Percentiles rank a stretch among this genome's conserved stretches.
Evolutionary conservation across 2,113 vertebrate genomes (phyloP).

Genomic region (Grus americana): DNA sequence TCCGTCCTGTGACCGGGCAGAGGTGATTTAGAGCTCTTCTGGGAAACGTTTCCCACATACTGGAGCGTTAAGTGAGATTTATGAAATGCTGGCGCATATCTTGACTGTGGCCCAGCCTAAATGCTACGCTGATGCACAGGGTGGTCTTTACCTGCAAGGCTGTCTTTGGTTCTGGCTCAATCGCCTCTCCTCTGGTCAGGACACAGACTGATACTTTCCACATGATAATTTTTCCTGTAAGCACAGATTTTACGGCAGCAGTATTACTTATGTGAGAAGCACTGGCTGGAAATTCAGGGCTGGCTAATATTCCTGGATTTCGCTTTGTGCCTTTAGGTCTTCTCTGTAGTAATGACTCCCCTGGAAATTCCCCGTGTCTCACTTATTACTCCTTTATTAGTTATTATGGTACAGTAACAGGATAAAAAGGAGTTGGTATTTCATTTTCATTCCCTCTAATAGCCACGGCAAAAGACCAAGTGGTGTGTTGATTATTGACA

Average conservation of each 20-base stretch:
- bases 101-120: neutral
- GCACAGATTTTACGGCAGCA: neutral
- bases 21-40: conserved; percentile 13
- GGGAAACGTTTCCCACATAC: neutral
- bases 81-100: neutral
- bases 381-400: conserved; percentile 46
- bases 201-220: neutral
- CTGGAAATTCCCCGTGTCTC: conserved; percentile 52
- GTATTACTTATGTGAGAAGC: neutral
- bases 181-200: neutral
- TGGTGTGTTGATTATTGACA: conserved; percentile 12
- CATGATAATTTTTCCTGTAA: neutral
- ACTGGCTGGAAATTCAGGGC: conserved; percentile 44
- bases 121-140: accelerated
- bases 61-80: conserved; percentile 20
- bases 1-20: neutral
- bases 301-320: conserved; percentile 30
- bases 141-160: neutral
- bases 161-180: neutral
- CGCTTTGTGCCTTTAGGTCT: conserved; percentile 48
- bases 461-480: conserved; percentile 27
- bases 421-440: conserved; percentile 43
- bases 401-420: conserved; percentile 49
- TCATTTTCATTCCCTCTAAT: conserved; percentile 34
- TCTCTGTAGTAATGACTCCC: conserved; percentile 61